Percentiles rank a stretch among this genome's conserved stretches.
These are phyloP conservation scores for Parazoanthus darwini DNA, from an alignment of 92 coral and sea anemone genomes.

Conservation along the genomic window DNA sequence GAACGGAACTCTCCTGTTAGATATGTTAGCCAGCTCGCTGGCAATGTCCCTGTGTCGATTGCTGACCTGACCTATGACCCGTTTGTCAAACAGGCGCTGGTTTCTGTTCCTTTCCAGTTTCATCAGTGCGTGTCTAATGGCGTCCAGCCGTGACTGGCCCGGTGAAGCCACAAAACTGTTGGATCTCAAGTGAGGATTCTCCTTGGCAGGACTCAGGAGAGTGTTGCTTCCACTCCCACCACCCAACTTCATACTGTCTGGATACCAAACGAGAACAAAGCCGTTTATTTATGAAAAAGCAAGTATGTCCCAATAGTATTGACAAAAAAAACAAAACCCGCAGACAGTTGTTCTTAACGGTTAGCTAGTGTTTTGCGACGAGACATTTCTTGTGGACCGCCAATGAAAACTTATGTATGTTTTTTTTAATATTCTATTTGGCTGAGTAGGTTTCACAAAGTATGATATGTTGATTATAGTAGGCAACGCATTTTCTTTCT, in stretches of 20 bases:
- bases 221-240: neutral
- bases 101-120: conserved; percentile 67
- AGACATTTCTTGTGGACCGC: too few species aligned
- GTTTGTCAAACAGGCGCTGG: conserved; percentile 63
- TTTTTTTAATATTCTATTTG: too few species aligned
- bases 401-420: too few species aligned
- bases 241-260: neutral
- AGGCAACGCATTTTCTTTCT: too few species aligned
- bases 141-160: conserved; percentile 62
- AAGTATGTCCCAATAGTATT: neutral
- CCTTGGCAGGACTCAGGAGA: conserved; percentile 14
- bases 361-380: too few species aligned
- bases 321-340: too few species aligned
- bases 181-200: neutral
- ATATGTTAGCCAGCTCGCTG: conserved; percentile 86
- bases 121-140: conserved; percentile 67
- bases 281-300: neutral
- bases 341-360: too few species aligned
- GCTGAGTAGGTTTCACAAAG: too few species aligned
- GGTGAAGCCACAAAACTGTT: conserved; percentile 53
- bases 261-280: neutral
- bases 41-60: conserved; percentile 87
- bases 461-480: too few species aligned
- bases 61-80: conserved; percentile 82
- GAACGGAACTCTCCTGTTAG: conserved; percentile 92